Base-by-base conservation (phyloP, 2,113 vertebrate species). In the Oryzias celebensis region DNA sequence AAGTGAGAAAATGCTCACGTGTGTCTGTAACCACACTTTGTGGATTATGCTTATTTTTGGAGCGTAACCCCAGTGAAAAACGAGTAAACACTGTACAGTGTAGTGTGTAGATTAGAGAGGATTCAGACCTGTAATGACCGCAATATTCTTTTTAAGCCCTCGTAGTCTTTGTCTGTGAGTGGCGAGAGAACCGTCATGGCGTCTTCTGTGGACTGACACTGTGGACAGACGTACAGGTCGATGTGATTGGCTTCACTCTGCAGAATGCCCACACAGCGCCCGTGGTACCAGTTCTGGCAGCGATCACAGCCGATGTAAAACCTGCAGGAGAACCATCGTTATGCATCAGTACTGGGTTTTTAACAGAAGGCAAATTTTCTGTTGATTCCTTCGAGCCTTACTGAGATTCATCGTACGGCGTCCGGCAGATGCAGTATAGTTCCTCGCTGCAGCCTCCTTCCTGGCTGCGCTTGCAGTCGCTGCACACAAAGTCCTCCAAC, bases 401-500 rank as follows among this genome's bases (percentile, higher is more conserved):
- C 92, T 92, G 91, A 5, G 91, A 87, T 61, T 93, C 90, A 49
- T 93, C 91, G 5, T 92, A 92, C 4, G 91, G 91, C 2, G 90
- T 92, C 77, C 91, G 81, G 55, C 91, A 92, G 77, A 92, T 91
- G 86, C 91, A 93, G 77, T 90, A 93, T 5, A 93, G 73, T 67
- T 93, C 97, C 92, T 98, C 96, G 74, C 90, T 94, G 94, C 91
- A 95, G n/a, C 20, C 78, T 7, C 93, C 96, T 89, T 99, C 96
- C 92, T 99, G 97, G 83, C 95, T 95, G 63, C 94, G 93, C 89
- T 97, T 98, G 91, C 97, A 99, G 91, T 96, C 97, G 76, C 94
- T 94, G 81, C 97, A 99, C 92, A 99, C 98, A 93, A 98, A 99
- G 93, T 98, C 97, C 91, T 98, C 97, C 93, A 99, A 90, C 95